phyloP scores from a whole-genome alignment of 1,140 invertebrate species.

The Lamellibrachia luymesi region DNA sequence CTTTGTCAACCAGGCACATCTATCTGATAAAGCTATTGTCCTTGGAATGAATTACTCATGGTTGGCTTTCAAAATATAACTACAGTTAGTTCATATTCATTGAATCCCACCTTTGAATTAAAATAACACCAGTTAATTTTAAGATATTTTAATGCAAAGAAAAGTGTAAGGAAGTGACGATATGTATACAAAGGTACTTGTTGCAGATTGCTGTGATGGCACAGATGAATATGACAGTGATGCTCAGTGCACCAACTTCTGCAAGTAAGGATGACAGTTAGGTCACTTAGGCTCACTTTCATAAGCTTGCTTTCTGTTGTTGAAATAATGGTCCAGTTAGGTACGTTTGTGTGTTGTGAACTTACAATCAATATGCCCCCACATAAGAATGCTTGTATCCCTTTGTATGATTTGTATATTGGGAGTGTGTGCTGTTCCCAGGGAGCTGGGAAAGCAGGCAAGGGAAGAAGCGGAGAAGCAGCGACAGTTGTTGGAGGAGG shows the following conservation, averaged over 20 bases:
- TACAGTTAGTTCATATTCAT: no score
- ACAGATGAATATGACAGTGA: constrained; percentile 80
- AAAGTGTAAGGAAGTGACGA: not conserved
- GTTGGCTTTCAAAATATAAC: no score
- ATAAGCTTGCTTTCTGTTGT: not conserved
- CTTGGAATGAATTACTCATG: no score
- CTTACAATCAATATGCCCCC: no score
- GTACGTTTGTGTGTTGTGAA: not conserved
- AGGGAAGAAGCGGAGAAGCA: constrained; percentile 71
- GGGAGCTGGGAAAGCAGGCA: constrained; percentile 78
- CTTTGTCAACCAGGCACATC: no score
- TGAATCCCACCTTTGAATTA: no score
- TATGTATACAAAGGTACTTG: not conserved
- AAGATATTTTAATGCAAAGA: no score
- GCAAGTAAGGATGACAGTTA: constrained; percentile 48
- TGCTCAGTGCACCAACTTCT: constrained; percentile 69
- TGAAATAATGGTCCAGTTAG: not conserved
- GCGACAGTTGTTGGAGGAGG: constrained; percentile 73
- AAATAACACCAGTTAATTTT: no score
- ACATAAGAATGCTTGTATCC: no score
- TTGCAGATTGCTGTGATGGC: constrained; percentile 92
- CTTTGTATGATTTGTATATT: no score
- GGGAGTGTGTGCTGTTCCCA: constrained; percentile 57
- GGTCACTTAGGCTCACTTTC: not conserved
- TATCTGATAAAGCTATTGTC: no score